Evolutionary conservation across 2,888 invertebrate species (phyloP), one percentile per base, ranked within the genome.

Genomic region (Leucophora obtusa): DNA sequence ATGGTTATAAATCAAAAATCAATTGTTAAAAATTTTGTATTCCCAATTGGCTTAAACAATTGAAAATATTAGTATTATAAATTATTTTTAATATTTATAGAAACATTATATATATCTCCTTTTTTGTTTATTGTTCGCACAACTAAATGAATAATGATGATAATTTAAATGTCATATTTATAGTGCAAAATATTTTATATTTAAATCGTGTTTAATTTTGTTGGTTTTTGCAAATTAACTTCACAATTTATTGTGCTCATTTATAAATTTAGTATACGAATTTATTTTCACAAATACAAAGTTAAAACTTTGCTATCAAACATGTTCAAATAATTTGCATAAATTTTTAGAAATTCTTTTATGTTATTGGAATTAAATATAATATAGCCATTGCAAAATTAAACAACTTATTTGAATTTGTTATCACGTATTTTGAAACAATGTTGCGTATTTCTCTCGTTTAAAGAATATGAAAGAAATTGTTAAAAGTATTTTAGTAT

Each of bases 31-130:
- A 21, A 6, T 7, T 28, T 7, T 21, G 10, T 17, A 59, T 38
- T 38, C 60, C 60, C 60, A 60, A 60, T 60, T 43, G 60, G 24
- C n/a, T 43, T 60, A 15, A 60, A 43, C 60, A 60, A 43, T 38
- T 28, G 59, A 59, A 59, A 38, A 35, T 59, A 8, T 38, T 51
- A 11, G 38, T 14, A 38, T 38, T 38, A 11, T 38, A 10, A 38
- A 38, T 2, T 38, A 38, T 38, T 38, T 38, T 11, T 38, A 38
- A 38, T 11, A 38, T 38, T 38, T 38, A 14, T 11, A 38, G 6
- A 38, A 38, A 38, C 14, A 38, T 38, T 38, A 28, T 28, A 28
- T 6, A 28, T 38, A 38, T 38, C 14, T 38, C 7, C 7, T 38
- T 38, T 38, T 11, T 11, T 2, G 10, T 38, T 38, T 14, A 38